Evolutionary conservation across 2,888 invertebrate genomes (phyloP).

Genomic region (Lasioglossum vierecki): DNA sequence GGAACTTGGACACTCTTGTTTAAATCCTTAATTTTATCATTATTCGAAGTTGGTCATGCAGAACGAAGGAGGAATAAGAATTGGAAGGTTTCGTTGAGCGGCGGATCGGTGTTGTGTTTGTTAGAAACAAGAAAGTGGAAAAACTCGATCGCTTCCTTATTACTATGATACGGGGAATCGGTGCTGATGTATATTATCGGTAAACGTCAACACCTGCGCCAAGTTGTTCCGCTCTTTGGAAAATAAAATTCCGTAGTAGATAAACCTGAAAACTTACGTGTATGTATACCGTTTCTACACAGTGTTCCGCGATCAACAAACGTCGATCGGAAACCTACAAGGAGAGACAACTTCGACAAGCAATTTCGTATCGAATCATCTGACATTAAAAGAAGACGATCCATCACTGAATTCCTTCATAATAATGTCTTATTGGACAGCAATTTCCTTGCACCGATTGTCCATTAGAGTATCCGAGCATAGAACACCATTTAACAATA

Average conservation of each 20-base stretch:
- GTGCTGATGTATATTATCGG: slow-evolving; percentile 19
- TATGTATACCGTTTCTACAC: not conserved
- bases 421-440: not conserved
- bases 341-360: not conserved
- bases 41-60: not conserved
- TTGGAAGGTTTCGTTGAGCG: not conserved
- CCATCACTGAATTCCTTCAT: too few relatives aligned
- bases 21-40: not conserved
- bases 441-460: not conserved
- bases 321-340: not conserved
- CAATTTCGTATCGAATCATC: not conserved
- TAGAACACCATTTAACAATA: not conserved
- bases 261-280: slow-evolving; percentile 12
- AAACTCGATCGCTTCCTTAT: not conserved
- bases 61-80: not conserved
- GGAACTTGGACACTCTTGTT: not conserved
- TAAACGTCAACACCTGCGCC: slow-evolving; percentile 28
- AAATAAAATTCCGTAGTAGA: slow-evolving; percentile 33
- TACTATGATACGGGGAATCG: not conserved
- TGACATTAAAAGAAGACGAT: too few relatives aligned
- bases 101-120: not conserved
- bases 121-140: not conserved
- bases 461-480: not conserved
- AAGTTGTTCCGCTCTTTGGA: slow-evolving; percentile 14
- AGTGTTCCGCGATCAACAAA: not conserved